Evolutionary conservation across 2,888 invertebrate species (phyloP).

Genomic region (Myathropa florea): DNA sequence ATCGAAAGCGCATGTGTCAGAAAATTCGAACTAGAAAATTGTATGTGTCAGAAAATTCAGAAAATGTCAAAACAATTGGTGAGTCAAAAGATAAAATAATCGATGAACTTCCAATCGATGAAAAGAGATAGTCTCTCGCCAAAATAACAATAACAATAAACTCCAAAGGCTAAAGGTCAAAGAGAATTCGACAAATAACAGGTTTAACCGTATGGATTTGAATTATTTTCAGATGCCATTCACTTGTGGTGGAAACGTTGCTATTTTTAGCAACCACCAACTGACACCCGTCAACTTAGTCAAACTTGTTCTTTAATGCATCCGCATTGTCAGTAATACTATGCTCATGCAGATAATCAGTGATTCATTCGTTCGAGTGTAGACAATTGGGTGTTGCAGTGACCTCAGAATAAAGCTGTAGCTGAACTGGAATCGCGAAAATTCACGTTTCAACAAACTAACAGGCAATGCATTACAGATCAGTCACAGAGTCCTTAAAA

Average conservation of each 20-base stretch:
- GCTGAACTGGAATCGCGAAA: neutral
- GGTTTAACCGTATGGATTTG: neutral
- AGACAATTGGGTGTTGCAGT: neutral
- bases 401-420: neutral
- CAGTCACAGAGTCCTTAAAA: too few species aligned
- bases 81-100: too few species aligned
- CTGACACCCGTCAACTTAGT: neutral
- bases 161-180: neutral
- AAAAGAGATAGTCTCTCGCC: neutral
- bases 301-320: neutral
- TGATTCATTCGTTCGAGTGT: neutral
- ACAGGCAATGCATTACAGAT: too few species aligned
- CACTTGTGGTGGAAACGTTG: neutral
- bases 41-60: too few species aligned
- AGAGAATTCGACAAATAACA: neutral
- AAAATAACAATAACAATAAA: too few species aligned
- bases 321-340: neutral
- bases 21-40: too few species aligned
- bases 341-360: neutral
- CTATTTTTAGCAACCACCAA: neutral
- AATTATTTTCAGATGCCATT: neutral
- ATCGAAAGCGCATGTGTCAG: too few species aligned
- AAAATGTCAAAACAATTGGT: too few species aligned
- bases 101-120: neutral
- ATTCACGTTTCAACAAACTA: too few species aligned